Base-by-base conservation (phyloP, 2,797 vertebrate genomes). In the Masticophis lateralis region DNA sequence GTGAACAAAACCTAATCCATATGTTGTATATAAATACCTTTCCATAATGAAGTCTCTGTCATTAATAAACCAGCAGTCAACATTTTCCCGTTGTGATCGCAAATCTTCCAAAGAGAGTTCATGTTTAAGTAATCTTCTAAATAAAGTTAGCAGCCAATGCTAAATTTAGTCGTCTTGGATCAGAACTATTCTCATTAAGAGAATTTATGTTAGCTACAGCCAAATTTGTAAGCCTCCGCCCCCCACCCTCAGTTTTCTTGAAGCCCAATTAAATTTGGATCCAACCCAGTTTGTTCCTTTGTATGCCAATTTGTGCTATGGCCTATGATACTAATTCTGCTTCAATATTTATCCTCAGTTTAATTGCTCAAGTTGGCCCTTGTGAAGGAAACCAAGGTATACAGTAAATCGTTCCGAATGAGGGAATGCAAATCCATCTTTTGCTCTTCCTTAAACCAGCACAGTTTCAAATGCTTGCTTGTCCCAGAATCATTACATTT, bases 371-470 rank as follows among this genome's bases (percentile, higher is more conserved):
- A 28, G 88, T 83, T 12, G 43, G 43, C 56, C 79, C 6, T 27
- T 43, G 59, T 13, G 88, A 56, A 92, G 90, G 94, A 88, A 37
- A 60, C 60, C 28, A 12, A 18, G 2, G 79, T 27, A 47, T 37
- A 37, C n/a, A 37, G 66, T 74, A 89, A 93, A 83, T 88, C 93
- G 88, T 28, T 91, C 16, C 5, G 1, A 69, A n/a, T 94, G 91
- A 95, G 91, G 47, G 7, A 94, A 95, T 95, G 94, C 90, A 95
- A 93, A 96, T 94, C 91, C 92, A 83, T 91, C 94, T 86, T 90
- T 74, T 95, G 5, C 94, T 91, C 93, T 94, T 43, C 61, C 0
- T 4, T 8, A 0, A 93, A 93, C 61, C 93, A 89, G 92, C 91
- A 94, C 94, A 95, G 79, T 79, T 83, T 32, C 56, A 60, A 63